These are phyloP conservation scores for Parnassius smintheus DNA, from an alignment of 2,888 invertebrate genomes.

Conservation along the genomic window DNA sequence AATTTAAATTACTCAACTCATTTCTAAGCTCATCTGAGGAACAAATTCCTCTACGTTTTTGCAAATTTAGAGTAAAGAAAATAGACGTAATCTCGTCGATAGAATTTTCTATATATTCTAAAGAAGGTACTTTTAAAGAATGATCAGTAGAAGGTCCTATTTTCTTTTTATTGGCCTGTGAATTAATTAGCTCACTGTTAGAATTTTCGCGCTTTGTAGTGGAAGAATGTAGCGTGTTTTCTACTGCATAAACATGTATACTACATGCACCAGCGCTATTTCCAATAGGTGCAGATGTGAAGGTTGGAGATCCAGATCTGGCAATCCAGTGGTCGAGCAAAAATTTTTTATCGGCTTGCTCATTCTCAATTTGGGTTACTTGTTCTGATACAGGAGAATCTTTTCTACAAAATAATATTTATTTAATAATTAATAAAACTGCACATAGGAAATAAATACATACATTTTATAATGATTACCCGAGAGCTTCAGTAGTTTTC, in stretches of 20 bases:
- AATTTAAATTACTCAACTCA: conserved; percentile 59
- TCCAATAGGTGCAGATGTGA: conserved; percentile 69
- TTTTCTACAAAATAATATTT: conserved; percentile 35
- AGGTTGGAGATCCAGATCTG: conserved; percentile 72
- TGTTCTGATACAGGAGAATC: conserved; percentile 41
- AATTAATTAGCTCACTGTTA: conserved; percentile 39
- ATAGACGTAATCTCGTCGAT: conserved; percentile 71
- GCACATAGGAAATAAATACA: not conserved
- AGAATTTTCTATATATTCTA: conserved; percentile 68
- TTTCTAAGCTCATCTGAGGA: conserved; percentile 76
- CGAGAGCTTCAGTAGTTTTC: conserved; percentile 25
- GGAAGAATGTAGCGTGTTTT: conserved; percentile 66
- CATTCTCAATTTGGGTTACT: conserved; percentile 55
- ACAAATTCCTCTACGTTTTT: conserved; percentile 81
- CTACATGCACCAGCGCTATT: conserved; percentile 70
- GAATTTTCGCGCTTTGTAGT: conserved; percentile 47
- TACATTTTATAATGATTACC: conserved; percentile 25
- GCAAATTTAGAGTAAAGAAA: conserved; percentile 57
- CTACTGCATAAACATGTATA: conserved; percentile 72
- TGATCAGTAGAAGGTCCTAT: conserved; percentile 75
- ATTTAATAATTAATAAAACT: no score
- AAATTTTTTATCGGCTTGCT: conserved; percentile 75
- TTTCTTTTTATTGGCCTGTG: conserved; percentile 55
- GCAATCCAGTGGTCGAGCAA: conserved; percentile 78
- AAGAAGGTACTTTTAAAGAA: conserved; percentile 65